Evolutionary conservation across 2,113 vertebrate species (phyloP), one percentile per base, ranked within the genome.

Genomic region (Perognathus longimembris): DNA sequence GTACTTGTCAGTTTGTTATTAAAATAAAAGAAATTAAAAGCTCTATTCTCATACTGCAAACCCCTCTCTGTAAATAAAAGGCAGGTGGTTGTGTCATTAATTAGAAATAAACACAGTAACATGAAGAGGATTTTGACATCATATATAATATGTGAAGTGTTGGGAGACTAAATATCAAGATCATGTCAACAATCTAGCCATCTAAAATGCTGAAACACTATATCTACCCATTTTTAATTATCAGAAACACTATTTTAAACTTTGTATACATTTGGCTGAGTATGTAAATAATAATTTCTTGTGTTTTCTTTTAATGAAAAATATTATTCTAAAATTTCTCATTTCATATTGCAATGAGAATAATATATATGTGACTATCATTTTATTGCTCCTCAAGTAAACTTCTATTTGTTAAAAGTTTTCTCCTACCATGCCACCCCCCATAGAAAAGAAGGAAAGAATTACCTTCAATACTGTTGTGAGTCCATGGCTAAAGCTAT

Each of bases 391-490:
- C 66, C n/a, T 40, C 83, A 74, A 92, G 70, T 32, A 86, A 95
- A 50, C 50, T 95, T 89, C 67, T 94, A 94, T 96, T 93, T 94
- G 50, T 28, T 88, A 92, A 96, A 92, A 32, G 69, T 61, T 89
- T 91, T 92, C 50, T 94, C 94, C 93, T 94, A 78, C 24, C 71
- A 54, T 54, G 50, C 81, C 78, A 91, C 32, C 79, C 87, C 45
- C 45, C 6, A 45, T 7, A 45, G 4, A 64, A 94, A 54, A 77
- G 95, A 92, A 88, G 85, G 66, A 73, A 92, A 63, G 88, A 6
- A 96, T 96, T 82, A 96, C 42, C 73, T 96, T 90, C 95, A 83
- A 93, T 87, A 57, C 59, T 45, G 73, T 97, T 97, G 96, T 54
- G 89, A 26, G 59, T 85, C 17, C 0, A 32, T 94, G 64, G 80